phyloP scores from a whole-genome alignment of 2,888 invertebrate species.

The Chorisops tibialis region DNA sequence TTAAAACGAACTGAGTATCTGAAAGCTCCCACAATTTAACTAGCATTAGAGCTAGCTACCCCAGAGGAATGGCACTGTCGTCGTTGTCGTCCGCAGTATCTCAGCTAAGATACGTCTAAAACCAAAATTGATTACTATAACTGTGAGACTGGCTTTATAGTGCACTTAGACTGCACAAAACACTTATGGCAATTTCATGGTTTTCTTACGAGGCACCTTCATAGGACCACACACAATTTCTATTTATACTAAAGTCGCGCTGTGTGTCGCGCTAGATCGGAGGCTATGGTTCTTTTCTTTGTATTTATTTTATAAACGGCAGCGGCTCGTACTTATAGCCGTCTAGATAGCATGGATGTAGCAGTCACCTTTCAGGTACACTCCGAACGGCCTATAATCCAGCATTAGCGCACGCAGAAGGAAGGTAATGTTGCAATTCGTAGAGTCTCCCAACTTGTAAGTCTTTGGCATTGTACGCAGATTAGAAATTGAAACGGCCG shows the following conservation, averaged over 20 bases:
- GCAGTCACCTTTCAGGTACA: slow-evolving; percentile 12
- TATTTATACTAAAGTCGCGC: slow-evolving; percentile 16
- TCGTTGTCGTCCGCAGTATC: no score
- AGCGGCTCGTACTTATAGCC: slow-evolving; percentile 8
- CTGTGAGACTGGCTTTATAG: slow-evolving; percentile 18
- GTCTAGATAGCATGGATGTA: slow-evolving; percentile 19
- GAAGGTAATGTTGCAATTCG: slow-evolving; percentile 20
- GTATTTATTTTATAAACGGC: background rate
- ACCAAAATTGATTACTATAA: slow-evolving; percentile 19
- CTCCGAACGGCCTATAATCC: slow-evolving; percentile 15
- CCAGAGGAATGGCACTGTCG: background rate
- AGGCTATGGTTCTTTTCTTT: background rate
- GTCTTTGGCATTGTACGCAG: slow-evolving; percentile 17
- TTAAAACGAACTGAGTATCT: background rate
- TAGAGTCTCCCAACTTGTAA: slow-evolving; percentile 4
- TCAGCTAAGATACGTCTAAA: slow-evolving; percentile 10
- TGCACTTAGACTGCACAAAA: slow-evolving; percentile 26
- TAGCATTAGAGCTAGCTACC: slow-evolving; percentile 4
- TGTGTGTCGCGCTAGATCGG: slow-evolving; percentile 19
- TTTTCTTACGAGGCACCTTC: slow-evolving; percentile 29
- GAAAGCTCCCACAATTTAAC: slow-evolving; percentile 24
- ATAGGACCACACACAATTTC: slow-evolving; percentile 33
- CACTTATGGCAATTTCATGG: slow-evolving; percentile 32
- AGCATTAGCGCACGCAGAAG: background rate
- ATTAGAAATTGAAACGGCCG: slow-evolving; percentile 23